Evolutionary conservation across 1,140 invertebrate species (phyloP), one percentile per base, ranked within the genome.

Genomic region (Mamestra configurata): DNA sequence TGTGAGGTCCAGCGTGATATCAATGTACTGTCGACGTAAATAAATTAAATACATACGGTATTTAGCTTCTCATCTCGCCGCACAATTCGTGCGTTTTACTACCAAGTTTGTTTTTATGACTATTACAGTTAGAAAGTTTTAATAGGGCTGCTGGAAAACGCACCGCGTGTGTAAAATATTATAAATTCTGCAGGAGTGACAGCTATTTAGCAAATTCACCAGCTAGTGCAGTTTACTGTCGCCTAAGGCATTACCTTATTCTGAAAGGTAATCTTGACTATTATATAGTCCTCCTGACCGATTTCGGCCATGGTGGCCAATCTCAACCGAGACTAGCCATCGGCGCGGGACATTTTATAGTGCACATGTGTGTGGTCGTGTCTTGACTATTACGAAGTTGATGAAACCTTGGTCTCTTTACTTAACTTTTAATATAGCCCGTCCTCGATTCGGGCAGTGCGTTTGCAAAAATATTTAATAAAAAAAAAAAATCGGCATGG

Each of bases 91-190:
- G 27, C 4, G 20, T 27, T 22, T 3, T 49, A 70, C 49, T 70
- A 46, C 66, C 66, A 10, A 22, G 61, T 40, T 40, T 20, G 61
- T 31, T 40, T 22, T 40, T 40, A 40, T 40, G 35, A 20, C 35
- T 40, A 11, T 40, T 64, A 64, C 59, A 61, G 57, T 37, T 66
- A 40, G 18, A 66, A 66, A 66, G 18, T 66, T 20, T 18, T 66
- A 66, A 20, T 22, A 43, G 35, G 18, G 18, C n/a, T 40, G 7
- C 18, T 40, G 31, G 10, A 64, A 64, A 18, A n/a, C 18, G 6
- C n/a, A 8, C 3, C 31, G 35, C n/a, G n/a, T 66, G n/a, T 66
- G 61, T 66, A 66, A 40, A 40, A 66, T 66, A 66, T 22, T 40
- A 22, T 22, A 43, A 37, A 37, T 22, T 18, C 18, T 66, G 11